Conservation (phyloP, 2,797 vertebrate species). For the Myotis pilosus region DNA sequence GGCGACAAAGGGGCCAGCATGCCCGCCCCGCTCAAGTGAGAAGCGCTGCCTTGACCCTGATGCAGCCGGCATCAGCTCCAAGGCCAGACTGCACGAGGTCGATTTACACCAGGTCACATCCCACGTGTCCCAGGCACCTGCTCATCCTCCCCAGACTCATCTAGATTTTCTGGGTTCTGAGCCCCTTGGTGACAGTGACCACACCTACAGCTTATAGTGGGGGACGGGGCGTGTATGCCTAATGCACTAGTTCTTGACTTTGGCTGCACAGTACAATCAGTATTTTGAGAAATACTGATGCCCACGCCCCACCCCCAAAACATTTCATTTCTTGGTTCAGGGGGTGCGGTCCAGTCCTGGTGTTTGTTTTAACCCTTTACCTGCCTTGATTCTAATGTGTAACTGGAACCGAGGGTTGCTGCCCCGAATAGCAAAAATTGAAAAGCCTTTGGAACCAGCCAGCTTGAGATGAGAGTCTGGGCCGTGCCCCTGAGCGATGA, state of each 20-base stretch:
- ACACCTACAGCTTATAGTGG: rapidly evolving
- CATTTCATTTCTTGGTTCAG: neutral
- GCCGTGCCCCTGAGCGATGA: neutral
- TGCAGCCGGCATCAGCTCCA: rapidly evolving
- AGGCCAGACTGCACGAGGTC: neutral
- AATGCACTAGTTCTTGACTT: neutral
- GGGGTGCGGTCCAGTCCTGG: too few relatives aligned
- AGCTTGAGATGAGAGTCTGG: neutral
- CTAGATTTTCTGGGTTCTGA: neutral
- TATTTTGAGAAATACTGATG: neutral
- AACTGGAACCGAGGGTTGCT: neutral
- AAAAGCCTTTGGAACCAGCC: neutral
- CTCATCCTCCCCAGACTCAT: neutral
- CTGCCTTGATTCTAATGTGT: neutral
- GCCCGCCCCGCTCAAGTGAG: neutral
- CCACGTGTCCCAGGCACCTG: neutral
- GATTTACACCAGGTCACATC: neutral
- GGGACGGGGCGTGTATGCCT: neutral
- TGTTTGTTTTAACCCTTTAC: neutral
- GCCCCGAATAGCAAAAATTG: neutral
- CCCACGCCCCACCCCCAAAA: rapidly evolving
- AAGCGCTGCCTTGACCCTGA: rapidly evolving
- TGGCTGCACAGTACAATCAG: neutral
- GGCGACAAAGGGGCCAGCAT: neutral
- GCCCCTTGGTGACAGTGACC: neutral